phyloP scores from a whole-genome alignment of 2,888 invertebrate genomes.

The Frankliniella fusca region DNA sequence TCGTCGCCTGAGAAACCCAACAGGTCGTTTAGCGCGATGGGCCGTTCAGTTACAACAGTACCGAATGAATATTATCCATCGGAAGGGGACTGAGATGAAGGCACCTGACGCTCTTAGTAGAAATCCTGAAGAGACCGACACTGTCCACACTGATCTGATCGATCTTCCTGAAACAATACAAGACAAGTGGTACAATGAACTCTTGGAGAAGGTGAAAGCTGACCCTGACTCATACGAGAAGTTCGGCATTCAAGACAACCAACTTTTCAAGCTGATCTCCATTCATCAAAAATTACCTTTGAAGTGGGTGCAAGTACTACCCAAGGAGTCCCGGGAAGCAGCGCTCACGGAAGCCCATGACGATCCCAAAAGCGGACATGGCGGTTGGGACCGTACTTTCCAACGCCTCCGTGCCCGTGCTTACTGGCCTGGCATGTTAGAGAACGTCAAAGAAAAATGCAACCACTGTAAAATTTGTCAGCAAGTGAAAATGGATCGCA shows the following conservation, averaged over 20 bases:
- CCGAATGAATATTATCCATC: too few relatives aligned
- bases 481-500: slow-evolving; percentile 38
- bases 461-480: slow-evolving; percentile 38
- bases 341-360: slow-evolving; percentile 38
- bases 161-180: not conserved
- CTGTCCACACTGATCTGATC: not conserved
- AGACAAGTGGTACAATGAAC: not conserved
- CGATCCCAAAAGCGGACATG: slow-evolving; percentile 40
- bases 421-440: slow-evolving; percentile 41
- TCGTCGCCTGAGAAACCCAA: slow-evolving; percentile 33
- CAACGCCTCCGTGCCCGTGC: slow-evolving; percentile 35
- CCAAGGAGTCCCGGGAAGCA: not conserved
- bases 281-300: not conserved
- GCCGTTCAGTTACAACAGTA: slow-evolving; percentile 32
- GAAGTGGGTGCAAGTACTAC: not conserved
- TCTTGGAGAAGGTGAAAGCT: not conserved
- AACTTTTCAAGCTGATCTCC: not conserved
- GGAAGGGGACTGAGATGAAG: slow-evolving; percentile 33
- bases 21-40: slow-evolving; percentile 35
- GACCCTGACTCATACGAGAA: not conserved
- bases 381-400: slow-evolving; percentile 40
- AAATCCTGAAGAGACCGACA: not conserved
- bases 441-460: slow-evolving; percentile 39
- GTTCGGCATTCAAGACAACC: not conserved
- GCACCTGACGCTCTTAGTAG: slow-evolving; percentile 36